Base-by-base conservation (phyloP, 2,797 vertebrate species). In the Myoxocephalus aenaeus region DNA sequence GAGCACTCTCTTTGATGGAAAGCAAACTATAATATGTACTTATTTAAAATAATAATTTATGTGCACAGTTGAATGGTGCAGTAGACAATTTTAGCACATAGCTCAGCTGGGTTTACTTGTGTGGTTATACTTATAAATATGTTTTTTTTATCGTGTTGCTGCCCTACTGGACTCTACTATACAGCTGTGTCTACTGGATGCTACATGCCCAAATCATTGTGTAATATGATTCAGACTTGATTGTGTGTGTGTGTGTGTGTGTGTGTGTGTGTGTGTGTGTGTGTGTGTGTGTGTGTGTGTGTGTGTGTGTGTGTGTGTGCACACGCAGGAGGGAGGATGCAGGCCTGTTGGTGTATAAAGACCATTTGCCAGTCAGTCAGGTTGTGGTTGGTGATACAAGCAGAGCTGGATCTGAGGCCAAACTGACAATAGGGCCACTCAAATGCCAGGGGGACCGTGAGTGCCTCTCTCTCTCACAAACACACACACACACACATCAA, bases 401-500 rank as follows among this genome's bases (percentile, higher is more conserved):
- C 81, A 94, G 98, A 42, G 90, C 95, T 29, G 97, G 97, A 40
- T 99, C 98, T 11, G 98, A 99, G 87, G 97, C 97, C 83, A 98
- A 97, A 81, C 88, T 99, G 84, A 97, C 96, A 0, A 92, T 99
- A 34, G 98, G 97, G 2, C 96, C 98, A 0, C 94, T 99, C n/a
- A 95, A 92, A 68, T 99, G 98, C 80, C 95, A 96, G 73, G 98
- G 98, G 87, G 97, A 99, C 88, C 89, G 98, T 99, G 91, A 97
- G 98, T 96, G 1, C 14, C 20, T n/a, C 32, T n/a, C 2, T 22
- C 7, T 53, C 32, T 13, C n/a, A 10, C 10, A n/a, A 11, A 34
- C 38, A 5, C 29, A 53, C 18, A 42, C 18, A 12, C 10, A 18
- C 44, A 62, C 27, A 38, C 14, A 58, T 4, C 17, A 2, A 14